Conservation (phyloP, 2,113 vertebrate genomes). For the Candoia aspera region DNA sequence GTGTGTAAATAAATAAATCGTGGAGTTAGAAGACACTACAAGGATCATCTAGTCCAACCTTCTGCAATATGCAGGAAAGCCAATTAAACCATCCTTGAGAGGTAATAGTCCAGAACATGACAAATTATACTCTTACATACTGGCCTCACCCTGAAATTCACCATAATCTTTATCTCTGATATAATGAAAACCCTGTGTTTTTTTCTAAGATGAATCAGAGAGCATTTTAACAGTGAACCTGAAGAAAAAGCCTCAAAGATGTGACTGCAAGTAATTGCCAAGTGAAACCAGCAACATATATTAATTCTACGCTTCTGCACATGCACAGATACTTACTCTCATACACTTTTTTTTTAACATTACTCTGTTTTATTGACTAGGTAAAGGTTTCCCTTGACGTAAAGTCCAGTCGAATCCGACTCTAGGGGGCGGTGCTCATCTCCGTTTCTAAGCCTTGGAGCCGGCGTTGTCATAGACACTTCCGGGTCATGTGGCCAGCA, state of each 20-base stretch:
- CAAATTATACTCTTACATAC: neutral
- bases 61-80: neutral
- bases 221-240: neutral
- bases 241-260: neutral
- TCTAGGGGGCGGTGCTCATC: too few species aligned
- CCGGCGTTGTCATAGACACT: too few species aligned
- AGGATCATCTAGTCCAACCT: neutral
- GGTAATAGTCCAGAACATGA: neutral
- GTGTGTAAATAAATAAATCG: neutral
- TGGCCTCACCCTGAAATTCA: neutral
- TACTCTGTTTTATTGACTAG: neutral
- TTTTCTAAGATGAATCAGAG: too few species aligned
- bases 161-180: neutral
- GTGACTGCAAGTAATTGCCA: neutral
- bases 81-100: neutral
- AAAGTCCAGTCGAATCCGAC: too few species aligned
- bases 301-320: neutral
- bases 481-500: too few species aligned
- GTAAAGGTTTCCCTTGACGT: too few species aligned
- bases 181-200: neutral
- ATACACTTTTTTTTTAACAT: neutral
- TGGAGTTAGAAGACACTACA: neutral
- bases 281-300: neutral
- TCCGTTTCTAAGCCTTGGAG: too few species aligned
- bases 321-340: too few species aligned